These are phyloP conservation scores for Phorcus lineatus DNA, from an alignment of 2,888 invertebrate genomes.

Conservation along the genomic window DNA sequence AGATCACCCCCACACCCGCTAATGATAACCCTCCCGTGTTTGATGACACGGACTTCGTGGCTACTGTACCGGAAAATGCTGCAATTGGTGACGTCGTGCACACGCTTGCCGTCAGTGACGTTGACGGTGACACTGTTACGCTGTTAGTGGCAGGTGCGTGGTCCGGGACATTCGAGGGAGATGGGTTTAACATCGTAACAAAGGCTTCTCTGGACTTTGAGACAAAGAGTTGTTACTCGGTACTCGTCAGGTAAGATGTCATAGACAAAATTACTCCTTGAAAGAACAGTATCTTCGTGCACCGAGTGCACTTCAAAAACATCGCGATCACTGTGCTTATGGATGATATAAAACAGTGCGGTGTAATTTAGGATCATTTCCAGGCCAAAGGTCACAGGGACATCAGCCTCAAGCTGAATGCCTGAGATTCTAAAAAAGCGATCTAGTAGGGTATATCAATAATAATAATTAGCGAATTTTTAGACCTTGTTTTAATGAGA, in stretches of 20 bases:
- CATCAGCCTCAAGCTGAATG: too few relatives aligned
- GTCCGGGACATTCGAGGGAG: neutral
- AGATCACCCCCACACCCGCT: neutral
- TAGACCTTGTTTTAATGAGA: too few relatives aligned
- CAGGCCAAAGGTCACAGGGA: too few relatives aligned
- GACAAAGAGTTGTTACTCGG: neutral
- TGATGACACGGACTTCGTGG: neutral
- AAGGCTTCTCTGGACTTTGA: neutral
- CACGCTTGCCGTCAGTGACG: neutral
- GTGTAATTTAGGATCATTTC: too few relatives aligned
- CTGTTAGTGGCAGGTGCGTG: neutral
- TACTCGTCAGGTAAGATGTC: neutral
- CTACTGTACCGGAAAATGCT: neutral
- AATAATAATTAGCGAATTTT: too few relatives aligned
- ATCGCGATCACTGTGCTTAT: too few relatives aligned
- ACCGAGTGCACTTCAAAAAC: too few relatives aligned
- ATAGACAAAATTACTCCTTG: too few relatives aligned
- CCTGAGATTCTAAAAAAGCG: too few relatives aligned
- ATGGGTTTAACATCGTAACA: neutral
- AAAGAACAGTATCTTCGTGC: too few relatives aligned
- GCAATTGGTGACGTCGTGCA: neutral
- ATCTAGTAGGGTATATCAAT: too few relatives aligned
- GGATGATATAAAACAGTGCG: too few relatives aligned
- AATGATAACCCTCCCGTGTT: constrained; percentile 17
- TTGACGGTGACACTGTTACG: neutral